Percentiles rank a stretch among this genome's conserved stretches.
phyloP scores from a whole-genome alignment of 2,797 vertebrate species.

The Spheniscus humboldti region DNA sequence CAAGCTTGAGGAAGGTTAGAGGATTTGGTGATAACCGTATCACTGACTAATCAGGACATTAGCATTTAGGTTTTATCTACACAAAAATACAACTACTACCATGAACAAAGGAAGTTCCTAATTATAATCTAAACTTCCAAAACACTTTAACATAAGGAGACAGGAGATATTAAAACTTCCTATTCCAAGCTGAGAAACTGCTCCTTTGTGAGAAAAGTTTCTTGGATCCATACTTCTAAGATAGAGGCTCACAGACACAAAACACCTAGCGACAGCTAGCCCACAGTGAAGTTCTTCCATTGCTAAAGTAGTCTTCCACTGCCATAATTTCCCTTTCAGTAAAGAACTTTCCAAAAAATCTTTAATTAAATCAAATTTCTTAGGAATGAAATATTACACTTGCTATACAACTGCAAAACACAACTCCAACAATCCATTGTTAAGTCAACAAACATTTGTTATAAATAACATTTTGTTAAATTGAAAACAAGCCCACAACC shows the following conservation, averaged over 20 bases:
- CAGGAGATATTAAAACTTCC: not conserved
- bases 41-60: not conserved
- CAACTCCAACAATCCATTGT: not conserved
- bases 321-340: not conserved
- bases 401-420: not conserved
- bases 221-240: not conserved
- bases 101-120: not conserved
- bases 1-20: not conserved
- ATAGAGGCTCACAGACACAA: not conserved
- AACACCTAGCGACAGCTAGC: not conserved
- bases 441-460: not conserved
- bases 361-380: not conserved
- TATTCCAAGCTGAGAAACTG: not conserved
- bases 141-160: not conserved
- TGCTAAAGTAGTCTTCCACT: not conserved
- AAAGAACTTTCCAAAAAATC: not conserved
- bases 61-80: not conserved
- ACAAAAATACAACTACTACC: not conserved
- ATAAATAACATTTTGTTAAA: not conserved
- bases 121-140: not conserved
- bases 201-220: not conserved
- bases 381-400: not conserved
- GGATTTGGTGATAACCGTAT: not conserved
- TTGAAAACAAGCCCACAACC: not conserved
- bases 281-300: not conserved